Evolutionary conservation across 2,888 invertebrate genomes (phyloP), one percentile per base, ranked within the genome.

Genomic region (Drosophila affinis): DNA sequence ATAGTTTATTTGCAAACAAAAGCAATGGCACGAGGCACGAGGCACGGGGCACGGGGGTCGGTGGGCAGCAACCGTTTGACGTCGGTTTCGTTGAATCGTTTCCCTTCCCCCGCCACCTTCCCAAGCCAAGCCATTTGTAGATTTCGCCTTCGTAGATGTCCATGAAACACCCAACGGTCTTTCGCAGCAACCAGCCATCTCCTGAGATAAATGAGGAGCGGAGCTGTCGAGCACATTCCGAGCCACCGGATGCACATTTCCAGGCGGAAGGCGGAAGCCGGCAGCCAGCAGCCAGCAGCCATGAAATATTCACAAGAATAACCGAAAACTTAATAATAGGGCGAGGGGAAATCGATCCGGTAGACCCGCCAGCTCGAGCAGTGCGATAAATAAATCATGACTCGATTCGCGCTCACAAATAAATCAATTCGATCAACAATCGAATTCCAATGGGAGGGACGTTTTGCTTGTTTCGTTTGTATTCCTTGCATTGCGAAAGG

Each of bases 251-350:
- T 48, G 60, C 48, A 39, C 39, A 39, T n/a, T 44, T 12, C 24
- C 18, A 21, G 21, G 3, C 44, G 65, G 65, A 54, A 44, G 54
- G 39, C 29, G 10, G 29, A 29, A 17, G 62, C 48, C 53, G 54
- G 21, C 21, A 21, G 21, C 21, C 21, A 21, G 21, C 21, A 21
- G 21, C 21, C 1, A 21, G 21, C 39, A 17, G 62, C 48, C 53
- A 62, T 65, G 3, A 53, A 63, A 63, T 51, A 60, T 63, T 60
- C 18, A 60, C 24, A 14, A 51, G 45, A 51, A 60, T n/a, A 46
- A 7, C 32, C 60, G 29, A 29, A 39, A n/a, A 29, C 48, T 48
- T 29, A 62, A 58, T 44, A 6, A 39, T 2, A 2, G 39, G 39
- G 49, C 21, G 29, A 3, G 6, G 1, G n/a, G 39, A 4, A 32